phyloP scores from a whole-genome alignment of 1,140 invertebrate species.

The Mactra quadrangularis region DNA sequence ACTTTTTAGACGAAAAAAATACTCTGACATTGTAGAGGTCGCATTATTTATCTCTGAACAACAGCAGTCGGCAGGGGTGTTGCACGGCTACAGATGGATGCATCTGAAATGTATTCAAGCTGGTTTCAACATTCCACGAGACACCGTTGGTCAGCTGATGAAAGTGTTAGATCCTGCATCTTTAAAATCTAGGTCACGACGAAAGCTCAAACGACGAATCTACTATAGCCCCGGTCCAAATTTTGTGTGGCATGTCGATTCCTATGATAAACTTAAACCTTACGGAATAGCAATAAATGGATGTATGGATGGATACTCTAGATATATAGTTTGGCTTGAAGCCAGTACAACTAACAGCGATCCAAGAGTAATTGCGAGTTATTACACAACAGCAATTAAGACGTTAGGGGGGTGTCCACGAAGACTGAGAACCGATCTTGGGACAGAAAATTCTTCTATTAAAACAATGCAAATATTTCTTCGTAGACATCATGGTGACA shows the following conservation, averaged over 20 bases:
- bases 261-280: slow-evolving; percentile 79
- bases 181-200: neutral
- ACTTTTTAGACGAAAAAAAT: neutral
- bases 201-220: slow-evolving; percentile 50
- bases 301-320: slow-evolving; percentile 78
- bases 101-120: slow-evolving; percentile 12
- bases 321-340: slow-evolving; percentile 76
- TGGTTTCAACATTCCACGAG: neutral
- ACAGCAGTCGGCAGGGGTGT: neutral
- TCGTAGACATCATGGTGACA: neutral
- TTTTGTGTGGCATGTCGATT: slow-evolving; percentile 78
- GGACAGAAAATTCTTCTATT: slow-evolving; percentile 64
- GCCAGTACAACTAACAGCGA: slow-evolving; percentile 72
- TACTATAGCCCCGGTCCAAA: slow-evolving; percentile 73
- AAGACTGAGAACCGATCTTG: slow-evolving; percentile 46
- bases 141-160: neutral
- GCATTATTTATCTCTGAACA: neutral
- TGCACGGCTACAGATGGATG: slow-evolving; percentile 3
- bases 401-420: slow-evolving; percentile 21
- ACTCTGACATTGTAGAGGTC: slow-evolving; percentile 1
- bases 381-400: slow-evolving; percentile 68
- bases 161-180: slow-evolving; percentile 47
- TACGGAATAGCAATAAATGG: slow-evolving; percentile 77
- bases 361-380: slow-evolving; percentile 67
- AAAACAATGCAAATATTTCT: slow-evolving; percentile 49